Percentiles rank a stretch among this genome's conserved stretches.
These are phyloP conservation scores for Lepidonotus clava DNA, from an alignment of 2,888 invertebrate genomes.

Conservation along the genomic window DNA sequence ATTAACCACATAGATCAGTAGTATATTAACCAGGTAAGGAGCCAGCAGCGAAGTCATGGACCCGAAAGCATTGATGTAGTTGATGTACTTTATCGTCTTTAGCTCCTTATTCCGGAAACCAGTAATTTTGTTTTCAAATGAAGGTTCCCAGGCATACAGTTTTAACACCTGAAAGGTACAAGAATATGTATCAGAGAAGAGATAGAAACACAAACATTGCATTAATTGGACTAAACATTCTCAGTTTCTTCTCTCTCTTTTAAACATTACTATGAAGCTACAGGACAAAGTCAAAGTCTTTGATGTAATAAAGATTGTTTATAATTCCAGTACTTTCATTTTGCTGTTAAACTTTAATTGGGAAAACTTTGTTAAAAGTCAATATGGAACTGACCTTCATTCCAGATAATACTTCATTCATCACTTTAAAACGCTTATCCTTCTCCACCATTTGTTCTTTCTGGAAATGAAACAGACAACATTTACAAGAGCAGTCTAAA, in stretches of 20 bases:
- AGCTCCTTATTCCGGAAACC: slow-evolving; percentile 78
- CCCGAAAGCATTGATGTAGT: slow-evolving; percentile 71
- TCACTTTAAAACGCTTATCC: slow-evolving; percentile 73
- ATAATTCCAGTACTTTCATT: no score
- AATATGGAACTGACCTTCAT: slow-evolving; percentile 76
- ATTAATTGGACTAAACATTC: no score
- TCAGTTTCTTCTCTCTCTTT: not conserved
- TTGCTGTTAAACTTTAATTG: no score
- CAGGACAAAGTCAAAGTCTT: no score
- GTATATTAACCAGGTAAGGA: slow-evolving; percentile 63
- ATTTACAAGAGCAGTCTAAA: no score
- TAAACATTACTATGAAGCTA: no score
- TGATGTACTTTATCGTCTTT: slow-evolving; percentile 71
- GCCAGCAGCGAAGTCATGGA: slow-evolving; percentile 60
- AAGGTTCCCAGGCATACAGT: slow-evolving; percentile 81
- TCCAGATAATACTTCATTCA: slow-evolving; percentile 76
- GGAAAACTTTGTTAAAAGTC: no score
- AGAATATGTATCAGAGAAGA: no score
- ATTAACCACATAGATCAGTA: no score
- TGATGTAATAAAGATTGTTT: no score
- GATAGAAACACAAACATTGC: no score
- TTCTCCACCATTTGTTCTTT: slow-evolving; percentile 72
- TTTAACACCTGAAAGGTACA: slow-evolving; percentile 67
- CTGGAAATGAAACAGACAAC: slow-evolving; percentile 56
- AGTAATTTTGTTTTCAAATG: slow-evolving; percentile 76